Percentiles rank a stretch among this genome's conserved stretches.
These are phyloP conservation scores for Mamestra configurata DNA, from an alignment of 1,140 invertebrate genomes.

Conservation along the genomic window DNA sequence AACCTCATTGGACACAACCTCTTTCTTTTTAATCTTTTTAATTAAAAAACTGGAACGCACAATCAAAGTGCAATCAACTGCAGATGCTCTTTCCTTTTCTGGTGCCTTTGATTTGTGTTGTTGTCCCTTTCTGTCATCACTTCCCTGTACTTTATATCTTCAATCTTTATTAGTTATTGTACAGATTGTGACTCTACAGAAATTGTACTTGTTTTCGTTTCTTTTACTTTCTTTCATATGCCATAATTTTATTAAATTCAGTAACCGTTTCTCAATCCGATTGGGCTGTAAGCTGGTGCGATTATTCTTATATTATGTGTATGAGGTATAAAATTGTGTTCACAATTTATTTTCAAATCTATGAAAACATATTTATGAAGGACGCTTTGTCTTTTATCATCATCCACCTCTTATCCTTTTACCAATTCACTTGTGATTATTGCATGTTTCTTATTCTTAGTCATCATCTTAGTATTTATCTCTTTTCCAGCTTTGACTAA, in stretches of 20 bases:
- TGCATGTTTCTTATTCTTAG: too few species aligned
- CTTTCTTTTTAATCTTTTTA: slow-evolving; percentile 41
- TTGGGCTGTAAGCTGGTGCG: too few species aligned
- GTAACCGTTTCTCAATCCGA: too few species aligned
- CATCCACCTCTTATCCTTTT: too few species aligned
- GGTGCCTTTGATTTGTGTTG: not conserved
- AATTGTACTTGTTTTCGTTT: not conserved
- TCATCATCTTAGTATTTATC: too few species aligned
- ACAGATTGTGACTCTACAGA: slow-evolving; percentile 10
- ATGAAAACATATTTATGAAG: too few species aligned
- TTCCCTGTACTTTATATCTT: slow-evolving; percentile 22
- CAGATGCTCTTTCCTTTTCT: slow-evolving; percentile 23
- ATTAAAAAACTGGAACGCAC: slow-evolving; percentile 33
- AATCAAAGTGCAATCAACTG: slow-evolving; percentile 49
- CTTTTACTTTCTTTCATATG: not conserved
- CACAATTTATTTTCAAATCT: too few species aligned
- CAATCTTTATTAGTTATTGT: slow-evolving; percentile 15
- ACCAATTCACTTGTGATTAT: too few species aligned
- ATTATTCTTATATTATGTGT: too few species aligned
- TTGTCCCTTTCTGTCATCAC: slow-evolving; percentile 3
- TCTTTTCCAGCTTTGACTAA: too few species aligned
- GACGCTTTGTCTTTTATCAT: too few species aligned
- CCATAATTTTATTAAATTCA: not conserved
- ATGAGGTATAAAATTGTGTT: too few species aligned
- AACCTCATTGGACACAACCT: slow-evolving; percentile 31